These are phyloP conservation scores for Parus major DNA, from an alignment of 2,113 vertebrate genomes.

Conservation along the genomic window DNA sequence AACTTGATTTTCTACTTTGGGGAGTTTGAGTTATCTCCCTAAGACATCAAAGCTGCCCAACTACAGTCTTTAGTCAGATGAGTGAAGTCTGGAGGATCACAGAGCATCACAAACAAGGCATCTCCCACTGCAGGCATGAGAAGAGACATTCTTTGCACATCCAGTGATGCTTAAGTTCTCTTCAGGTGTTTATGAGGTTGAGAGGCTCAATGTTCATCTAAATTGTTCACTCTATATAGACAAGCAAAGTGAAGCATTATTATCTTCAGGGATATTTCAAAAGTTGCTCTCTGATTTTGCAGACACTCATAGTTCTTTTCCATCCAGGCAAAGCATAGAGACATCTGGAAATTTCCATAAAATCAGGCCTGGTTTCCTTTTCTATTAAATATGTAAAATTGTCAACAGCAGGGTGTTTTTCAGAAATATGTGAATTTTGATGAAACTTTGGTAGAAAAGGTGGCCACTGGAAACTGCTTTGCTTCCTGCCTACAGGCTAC, in stretches of 20 bases:
- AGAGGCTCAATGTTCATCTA: not conserved
- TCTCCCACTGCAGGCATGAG: not conserved
- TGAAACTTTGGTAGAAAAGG: not conserved
- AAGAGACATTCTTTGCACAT: not conserved
- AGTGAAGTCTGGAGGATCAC: not conserved
- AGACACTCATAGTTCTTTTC: not conserved
- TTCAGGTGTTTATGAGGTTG: not conserved
- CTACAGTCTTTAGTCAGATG: not conserved
- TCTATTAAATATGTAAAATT: not conserved
- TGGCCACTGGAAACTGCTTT: not conserved
- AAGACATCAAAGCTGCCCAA: conserved; percentile 9
- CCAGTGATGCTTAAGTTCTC: not conserved
- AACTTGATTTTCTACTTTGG: conserved; percentile 42
- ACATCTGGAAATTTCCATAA: not conserved
- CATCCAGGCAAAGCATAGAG: not conserved
- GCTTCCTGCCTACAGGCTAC: not conserved
- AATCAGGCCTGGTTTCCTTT: not conserved
- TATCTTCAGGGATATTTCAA: not conserved
- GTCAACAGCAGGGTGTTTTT: not conserved
- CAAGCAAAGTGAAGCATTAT: not conserved
- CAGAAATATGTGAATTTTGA: not conserved
- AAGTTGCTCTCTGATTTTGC: not conserved
- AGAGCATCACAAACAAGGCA: not conserved
- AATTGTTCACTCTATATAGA: not conserved
- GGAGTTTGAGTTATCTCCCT: not conserved